Base-by-base conservation (phyloP, 2,113 vertebrate genomes). In the Lophius piscatorius region DNA sequence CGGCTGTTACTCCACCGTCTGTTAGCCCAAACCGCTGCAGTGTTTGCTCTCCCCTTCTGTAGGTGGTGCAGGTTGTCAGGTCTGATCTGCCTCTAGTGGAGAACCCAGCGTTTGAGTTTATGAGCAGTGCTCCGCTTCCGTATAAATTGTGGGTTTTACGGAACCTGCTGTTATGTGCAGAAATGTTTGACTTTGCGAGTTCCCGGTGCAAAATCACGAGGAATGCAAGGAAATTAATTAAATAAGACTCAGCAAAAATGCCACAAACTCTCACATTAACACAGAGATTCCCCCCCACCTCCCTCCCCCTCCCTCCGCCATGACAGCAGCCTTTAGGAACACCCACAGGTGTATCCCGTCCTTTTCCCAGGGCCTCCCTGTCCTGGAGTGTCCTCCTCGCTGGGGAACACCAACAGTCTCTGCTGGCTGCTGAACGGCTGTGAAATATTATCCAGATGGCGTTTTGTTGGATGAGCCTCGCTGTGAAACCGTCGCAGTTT, bases 391-490 rank as follows among this genome's bases (percentile, higher is more conserved):
- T 51, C 35, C 33, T 52, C 24, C 2, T 54, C 52, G 42, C 46
- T n/a, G n/a, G n/a, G n/a, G 34, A 70, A 47, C 23, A 11, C 34
- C 28, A 58, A 11, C 72, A 67, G 52, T 41, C 49, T 3, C 63
- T 1, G 56, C 54, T 16, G 16, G 40, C 38, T 31, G 23, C 49
- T 58, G 40, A 56, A 28, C 41, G 29, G 46, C 24, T 36, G 70
- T 55, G 60, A 72, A 81, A 81, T 56, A 68, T 72, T 54, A 74
- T 77, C 75, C 52, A 36, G 36, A 40, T 70, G 70, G 49, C 36
- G 28, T 23, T 1, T n/a, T 29, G 35, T 2, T 4, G 9, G 60
- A 13, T 40, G 42, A 34, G 50, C n/a, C 2, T 12, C 14, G 20
- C 21, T 23, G 11, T 6, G 23, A 47, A 20, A 46, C 41, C 35